phyloP scores from a whole-genome alignment of 2,113 vertebrate genomes.

The Gymnocephalus cernua region DNA sequence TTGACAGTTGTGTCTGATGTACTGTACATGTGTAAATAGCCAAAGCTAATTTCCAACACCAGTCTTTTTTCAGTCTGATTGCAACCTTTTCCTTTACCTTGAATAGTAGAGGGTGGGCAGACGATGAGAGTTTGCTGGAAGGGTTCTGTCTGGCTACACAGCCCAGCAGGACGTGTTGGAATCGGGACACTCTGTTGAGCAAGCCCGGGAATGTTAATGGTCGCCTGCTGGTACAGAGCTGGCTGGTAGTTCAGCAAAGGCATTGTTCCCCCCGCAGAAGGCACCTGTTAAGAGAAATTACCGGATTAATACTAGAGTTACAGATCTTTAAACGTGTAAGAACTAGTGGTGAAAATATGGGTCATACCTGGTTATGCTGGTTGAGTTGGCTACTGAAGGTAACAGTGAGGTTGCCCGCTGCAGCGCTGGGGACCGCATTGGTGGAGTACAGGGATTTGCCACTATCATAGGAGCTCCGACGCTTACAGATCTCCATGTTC shows the following conservation, averaged over 20 bases:
- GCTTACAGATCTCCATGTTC: slow-evolving; percentile 99
- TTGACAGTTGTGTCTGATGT: no score
- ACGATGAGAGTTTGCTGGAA: slow-evolving; percentile 99
- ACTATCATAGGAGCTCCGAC: slow-evolving; percentile 93
- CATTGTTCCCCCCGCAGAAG: slow-evolving; percentile 92
- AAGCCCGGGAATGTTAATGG: slow-evolving; percentile 97
- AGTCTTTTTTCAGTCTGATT: no score
- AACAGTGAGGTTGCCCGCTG: slow-evolving; percentile 94
- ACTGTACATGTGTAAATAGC: no score
- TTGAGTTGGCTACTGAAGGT: slow-evolving; percentile 87
- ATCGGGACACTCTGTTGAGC: slow-evolving; percentile 95
- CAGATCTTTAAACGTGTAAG: neutral
- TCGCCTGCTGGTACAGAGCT: slow-evolving; percentile 96
- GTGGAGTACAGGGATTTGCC: slow-evolving; percentile 95
- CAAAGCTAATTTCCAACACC: no score
- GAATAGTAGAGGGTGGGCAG: slow-evolving; percentile 95
- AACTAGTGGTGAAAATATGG: neutral
- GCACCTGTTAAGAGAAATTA: slow-evolving; percentile 72
- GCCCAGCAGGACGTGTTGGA: slow-evolving; percentile 91
- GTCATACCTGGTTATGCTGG: slow-evolving; percentile 84
- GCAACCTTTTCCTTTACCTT: slow-evolving; percentile 85
- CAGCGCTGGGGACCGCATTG: slow-evolving; percentile 93
- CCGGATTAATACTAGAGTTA: slow-evolving; percentile 3
- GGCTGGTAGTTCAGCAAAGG: slow-evolving; percentile 98
- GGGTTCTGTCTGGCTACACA: slow-evolving; percentile 95